Evolutionary conservation across 2,888 invertebrate species (phyloP).

Genomic region (Drosophila glabriapex): DNA sequence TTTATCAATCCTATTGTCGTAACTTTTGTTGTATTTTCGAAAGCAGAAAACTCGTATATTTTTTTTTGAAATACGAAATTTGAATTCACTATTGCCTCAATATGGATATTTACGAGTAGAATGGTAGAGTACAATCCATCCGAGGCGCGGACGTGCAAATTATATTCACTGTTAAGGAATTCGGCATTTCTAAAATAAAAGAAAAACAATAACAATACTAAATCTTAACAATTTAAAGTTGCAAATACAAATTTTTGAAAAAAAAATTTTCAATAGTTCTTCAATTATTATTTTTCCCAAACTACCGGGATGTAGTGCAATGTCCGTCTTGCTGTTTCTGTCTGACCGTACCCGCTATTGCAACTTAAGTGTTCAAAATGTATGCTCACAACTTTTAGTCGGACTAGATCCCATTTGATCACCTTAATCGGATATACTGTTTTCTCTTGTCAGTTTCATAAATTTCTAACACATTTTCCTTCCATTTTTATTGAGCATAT

Average conservation of each 20-base stretch:
- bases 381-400: too few relatives aligned
- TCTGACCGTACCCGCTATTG: too few relatives aligned
- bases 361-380: too few relatives aligned
- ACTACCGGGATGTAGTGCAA: neutral
- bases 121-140: constrained; percentile 93
- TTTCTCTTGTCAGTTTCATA: too few relatives aligned
- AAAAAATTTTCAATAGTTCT: too few relatives aligned
- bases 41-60: constrained; percentile 91
- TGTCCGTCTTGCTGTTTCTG: neutral
- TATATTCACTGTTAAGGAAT: constrained; percentile 88
- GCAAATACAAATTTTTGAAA: too few relatives aligned
- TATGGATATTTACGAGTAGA: constrained; percentile 89
- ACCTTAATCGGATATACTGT: too few relatives aligned
- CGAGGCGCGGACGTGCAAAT: constrained; percentile 92
- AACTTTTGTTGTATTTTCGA: constrained; percentile 94
- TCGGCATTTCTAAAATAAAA: constrained; percentile 85
- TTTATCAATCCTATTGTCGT: constrained; percentile 93
- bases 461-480: too few relatives aligned
- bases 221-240: neutral
- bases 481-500: too few relatives aligned
- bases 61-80: constrained; percentile 93
- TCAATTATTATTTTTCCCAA: neutral
- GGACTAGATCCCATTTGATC: too few relatives aligned
- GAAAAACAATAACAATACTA: neutral
- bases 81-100: constrained; percentile 89